These are phyloP conservation scores for Philantomba maxwellii DNA, from an alignment of 2,113 vertebrate species.

Conservation along the genomic window DNA sequence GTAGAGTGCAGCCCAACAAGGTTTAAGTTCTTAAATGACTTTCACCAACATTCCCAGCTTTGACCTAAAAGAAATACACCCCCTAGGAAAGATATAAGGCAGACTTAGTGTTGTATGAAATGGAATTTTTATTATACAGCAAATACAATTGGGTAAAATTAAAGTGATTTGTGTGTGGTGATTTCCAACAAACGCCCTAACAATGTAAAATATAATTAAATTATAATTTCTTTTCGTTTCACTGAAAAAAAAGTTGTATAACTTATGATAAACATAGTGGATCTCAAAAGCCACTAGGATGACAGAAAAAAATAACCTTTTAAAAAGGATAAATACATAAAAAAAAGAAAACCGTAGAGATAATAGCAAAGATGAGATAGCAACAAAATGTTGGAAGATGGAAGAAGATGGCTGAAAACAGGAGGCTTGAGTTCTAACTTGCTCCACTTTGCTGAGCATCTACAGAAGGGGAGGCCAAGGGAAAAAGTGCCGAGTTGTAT, in stretches of 20 bases:
- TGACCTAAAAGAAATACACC: neutral
- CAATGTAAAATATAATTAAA: conserved; percentile 8
- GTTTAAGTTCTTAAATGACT: neutral
- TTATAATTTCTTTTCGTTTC: neutral
- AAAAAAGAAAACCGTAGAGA: neutral
- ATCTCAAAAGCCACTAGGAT: neutral
- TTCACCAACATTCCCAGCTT: neutral
- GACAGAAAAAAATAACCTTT: neutral
- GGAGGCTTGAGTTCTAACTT: neutral
- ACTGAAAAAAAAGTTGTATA: neutral
- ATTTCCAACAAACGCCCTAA: neutral
- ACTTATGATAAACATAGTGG: neutral
- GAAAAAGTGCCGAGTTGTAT: neutral
- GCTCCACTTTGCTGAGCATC: neutral
- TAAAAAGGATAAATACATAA: neutral
- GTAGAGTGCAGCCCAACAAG: neutral
- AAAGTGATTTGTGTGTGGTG: neutral
- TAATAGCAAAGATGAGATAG: neutral
- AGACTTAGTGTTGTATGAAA: neutral
- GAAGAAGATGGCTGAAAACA: neutral
- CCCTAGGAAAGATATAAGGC: neutral
- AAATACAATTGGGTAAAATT: neutral
- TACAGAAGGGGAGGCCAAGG: neutral
- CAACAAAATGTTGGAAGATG: neutral
- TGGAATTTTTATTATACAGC: neutral